Evolutionary conservation across 2,888 invertebrate genomes (phyloP).

Genomic region (Asteroscopus sphinx): DNA sequence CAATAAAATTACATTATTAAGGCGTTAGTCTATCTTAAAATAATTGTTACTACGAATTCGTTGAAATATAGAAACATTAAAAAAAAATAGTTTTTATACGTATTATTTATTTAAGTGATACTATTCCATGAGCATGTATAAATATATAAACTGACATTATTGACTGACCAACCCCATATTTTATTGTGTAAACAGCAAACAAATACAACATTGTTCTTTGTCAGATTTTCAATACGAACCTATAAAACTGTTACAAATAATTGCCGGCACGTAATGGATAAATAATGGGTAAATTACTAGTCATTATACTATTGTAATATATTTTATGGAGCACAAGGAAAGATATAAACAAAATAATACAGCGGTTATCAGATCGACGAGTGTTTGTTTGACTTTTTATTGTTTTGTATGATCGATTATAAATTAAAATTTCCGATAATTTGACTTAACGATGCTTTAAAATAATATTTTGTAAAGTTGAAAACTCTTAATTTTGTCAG

Average conservation of each 20-base stretch:
- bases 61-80: no score
- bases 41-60: no score
- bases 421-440: background rate
- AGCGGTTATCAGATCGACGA: constrained; percentile 14
- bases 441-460: background rate
- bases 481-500: no score
- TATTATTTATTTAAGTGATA: no score
- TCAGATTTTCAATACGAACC: constrained; percentile 10
- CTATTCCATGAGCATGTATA: no score
- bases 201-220: constrained; percentile 11
- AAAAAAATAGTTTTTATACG: no score
- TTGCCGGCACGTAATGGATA: constrained; percentile 23
- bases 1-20: no score
- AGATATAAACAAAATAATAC: constrained; percentile 11
- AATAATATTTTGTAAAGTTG: no score
- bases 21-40: no score
- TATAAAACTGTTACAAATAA: constrained; percentile 16
- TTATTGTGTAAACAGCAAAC: background rate
- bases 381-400: constrained; percentile 3
- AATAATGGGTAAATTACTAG: constrained; percentile 43
- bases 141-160: no score
- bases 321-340: constrained; percentile 3
- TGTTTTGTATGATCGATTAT: constrained; percentile 5
- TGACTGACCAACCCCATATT: no score
- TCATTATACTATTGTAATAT: constrained; percentile 38